These are phyloP conservation scores for Pristionchus maxplancki DNA, from an alignment of 2,888 invertebrate genomes.

Conservation along the genomic window DNA sequence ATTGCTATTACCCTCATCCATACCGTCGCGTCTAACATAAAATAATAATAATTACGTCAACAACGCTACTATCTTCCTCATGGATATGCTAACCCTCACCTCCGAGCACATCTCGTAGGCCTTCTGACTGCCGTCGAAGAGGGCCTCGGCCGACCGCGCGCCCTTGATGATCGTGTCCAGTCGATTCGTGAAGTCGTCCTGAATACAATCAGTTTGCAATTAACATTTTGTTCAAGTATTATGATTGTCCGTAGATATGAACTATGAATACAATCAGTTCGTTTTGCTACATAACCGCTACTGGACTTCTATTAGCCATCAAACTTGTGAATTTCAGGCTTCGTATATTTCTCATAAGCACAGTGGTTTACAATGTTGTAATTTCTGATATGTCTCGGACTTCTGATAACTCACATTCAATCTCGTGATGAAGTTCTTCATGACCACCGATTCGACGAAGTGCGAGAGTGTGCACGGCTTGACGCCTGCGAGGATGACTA, in stretches of 20 bases:
- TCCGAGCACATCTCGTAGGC: conserved; percentile 52
- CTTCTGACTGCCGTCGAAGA: conserved; percentile 33
- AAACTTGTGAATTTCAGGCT: no score
- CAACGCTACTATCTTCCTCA: no score
- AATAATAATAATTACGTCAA: no score
- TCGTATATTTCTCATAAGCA: no score
- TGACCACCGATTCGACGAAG: conserved; percentile 46
- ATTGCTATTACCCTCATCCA: no score
- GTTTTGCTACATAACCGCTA: neutral
- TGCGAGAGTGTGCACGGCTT: conserved; percentile 51
- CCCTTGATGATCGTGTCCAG: conserved; percentile 46
- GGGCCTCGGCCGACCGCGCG: conserved; percentile 36
- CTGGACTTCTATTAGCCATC: neutral
- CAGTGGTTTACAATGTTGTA: no score
- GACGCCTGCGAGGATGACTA: neutral
- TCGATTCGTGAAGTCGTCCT: conserved; percentile 47
- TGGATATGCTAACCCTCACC: no score
- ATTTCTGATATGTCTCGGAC: no score
- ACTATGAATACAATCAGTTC: neutral
- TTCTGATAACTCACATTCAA: conserved; percentile 45
- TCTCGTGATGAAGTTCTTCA: conserved; percentile 46
- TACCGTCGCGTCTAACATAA: no score
- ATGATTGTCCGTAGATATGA: no score
- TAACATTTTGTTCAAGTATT: no score
- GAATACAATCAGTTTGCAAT: neutral